phyloP scores from a whole-genome alignment of 2,797 vertebrate genomes.

The Tapirus indicus region DNA sequence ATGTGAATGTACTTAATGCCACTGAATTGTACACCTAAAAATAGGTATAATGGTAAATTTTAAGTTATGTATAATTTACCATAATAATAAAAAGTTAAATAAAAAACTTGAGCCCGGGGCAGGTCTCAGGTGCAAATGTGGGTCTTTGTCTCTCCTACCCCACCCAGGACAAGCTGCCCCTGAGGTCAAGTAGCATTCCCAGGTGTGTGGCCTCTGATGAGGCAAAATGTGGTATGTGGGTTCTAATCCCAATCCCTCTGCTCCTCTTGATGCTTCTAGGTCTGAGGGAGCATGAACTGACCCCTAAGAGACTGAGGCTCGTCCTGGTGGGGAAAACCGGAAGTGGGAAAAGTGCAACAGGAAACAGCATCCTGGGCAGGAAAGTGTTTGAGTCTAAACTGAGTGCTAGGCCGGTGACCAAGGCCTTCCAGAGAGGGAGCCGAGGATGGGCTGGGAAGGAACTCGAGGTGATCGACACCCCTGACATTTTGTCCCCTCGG shows the following conservation, averaged over 20 bases:
- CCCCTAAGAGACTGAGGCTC: background rate
- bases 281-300: background rate
- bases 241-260: rapidly evolving
- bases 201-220: no score
- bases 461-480: slow-evolving; percentile 66
- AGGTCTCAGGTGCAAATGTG: background rate
- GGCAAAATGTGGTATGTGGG: rapidly evolving
- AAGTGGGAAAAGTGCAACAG: slow-evolving; percentile 75
- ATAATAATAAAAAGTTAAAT: no score
- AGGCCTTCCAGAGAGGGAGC: background rate
- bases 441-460: background rate
- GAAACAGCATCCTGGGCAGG: slow-evolving; percentile 73
- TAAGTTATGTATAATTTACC: background rate
- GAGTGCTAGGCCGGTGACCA: background rate
- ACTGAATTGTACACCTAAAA: background rate
- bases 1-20: background rate
- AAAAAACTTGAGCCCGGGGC: background rate
- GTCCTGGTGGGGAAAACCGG: slow-evolving; percentile 69
- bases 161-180: background rate
- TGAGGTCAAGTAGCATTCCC: no score
- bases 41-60: background rate
- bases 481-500: slow-evolving; percentile 6
- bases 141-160: background rate
- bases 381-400: slow-evolving; percentile 33
- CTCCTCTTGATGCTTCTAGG: background rate